phyloP scores from a whole-genome alignment of 2,888 invertebrate genomes.

The Drosophila siamana region DNA sequence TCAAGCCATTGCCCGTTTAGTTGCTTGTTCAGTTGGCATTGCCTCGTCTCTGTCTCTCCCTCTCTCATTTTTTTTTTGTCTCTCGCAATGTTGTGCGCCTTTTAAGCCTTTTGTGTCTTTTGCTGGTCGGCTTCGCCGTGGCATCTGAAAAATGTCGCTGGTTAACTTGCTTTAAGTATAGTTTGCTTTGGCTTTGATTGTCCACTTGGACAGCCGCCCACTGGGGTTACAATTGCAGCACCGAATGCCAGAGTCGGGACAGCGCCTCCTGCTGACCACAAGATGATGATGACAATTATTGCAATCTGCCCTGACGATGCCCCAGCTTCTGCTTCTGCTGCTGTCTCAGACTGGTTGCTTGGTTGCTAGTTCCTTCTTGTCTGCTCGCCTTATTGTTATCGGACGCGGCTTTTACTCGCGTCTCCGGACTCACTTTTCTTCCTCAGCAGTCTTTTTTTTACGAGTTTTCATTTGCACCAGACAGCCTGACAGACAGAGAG shows the following conservation, averaged over 20 bases:
- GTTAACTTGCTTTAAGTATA: slow-evolving; percentile 79
- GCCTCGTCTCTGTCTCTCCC: slow-evolving; percentile 13
- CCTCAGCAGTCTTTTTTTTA: slow-evolving; percentile 54
- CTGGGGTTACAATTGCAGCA: slow-evolving; percentile 24
- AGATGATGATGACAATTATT: slow-evolving; percentile 71
- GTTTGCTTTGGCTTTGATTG: slow-evolving; percentile 69
- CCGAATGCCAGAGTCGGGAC: slow-evolving; percentile 8
- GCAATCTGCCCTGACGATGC: slow-evolving; percentile 32
- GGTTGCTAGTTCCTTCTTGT: slow-evolving; percentile 9
- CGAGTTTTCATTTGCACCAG: slow-evolving; percentile 68
- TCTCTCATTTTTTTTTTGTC: not conserved
- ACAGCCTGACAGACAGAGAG: slow-evolving; percentile 12
- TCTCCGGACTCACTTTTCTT: slow-evolving; percentile 60
- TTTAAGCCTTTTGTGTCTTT: slow-evolving; percentile 45
- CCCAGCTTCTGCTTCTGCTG: no score
- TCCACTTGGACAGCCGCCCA: slow-evolving; percentile 63
- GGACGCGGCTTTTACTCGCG: slow-evolving; percentile 29
- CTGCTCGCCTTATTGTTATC: slow-evolving; percentile 48
- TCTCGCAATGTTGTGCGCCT: slow-evolving; percentile 5
- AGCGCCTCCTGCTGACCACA: slow-evolving; percentile 53
- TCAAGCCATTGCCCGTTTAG: slow-evolving; percentile 66
- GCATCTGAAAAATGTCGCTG: slow-evolving; percentile 79
- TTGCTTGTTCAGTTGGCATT: slow-evolving; percentile 60
- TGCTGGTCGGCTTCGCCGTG: slow-evolving; percentile 59
- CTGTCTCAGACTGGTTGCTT: no score